Evolutionary conservation across 2,888 invertebrate species (phyloP).

Genomic region (Synergus laeviventris): DNA sequence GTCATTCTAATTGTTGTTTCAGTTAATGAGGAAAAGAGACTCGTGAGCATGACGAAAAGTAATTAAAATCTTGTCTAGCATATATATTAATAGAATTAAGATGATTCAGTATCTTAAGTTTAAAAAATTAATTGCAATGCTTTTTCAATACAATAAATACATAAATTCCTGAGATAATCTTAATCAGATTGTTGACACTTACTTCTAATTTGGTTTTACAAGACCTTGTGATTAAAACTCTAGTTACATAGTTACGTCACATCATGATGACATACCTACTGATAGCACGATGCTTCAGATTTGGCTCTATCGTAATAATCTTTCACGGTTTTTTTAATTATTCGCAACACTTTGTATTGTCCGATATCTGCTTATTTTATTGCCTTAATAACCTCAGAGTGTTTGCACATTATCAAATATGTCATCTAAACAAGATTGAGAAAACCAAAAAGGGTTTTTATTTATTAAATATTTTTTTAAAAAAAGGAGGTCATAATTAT

Average conservation of each 20-base stretch:
- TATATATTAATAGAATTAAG: no score
- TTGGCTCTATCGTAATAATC: neutral
- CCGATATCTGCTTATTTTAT: neutral
- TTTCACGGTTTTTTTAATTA: neutral
- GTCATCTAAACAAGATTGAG: neutral
- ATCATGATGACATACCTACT: neutral
- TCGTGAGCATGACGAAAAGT: constrained; percentile 6
- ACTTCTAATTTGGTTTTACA: constrained; percentile 16
- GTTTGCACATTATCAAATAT: neutral
- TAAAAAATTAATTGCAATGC: neutral
- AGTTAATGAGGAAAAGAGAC: constrained; percentile 27
- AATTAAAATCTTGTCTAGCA: neutral
- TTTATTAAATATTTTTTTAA: neutral
- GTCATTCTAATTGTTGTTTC: constrained; percentile 20
- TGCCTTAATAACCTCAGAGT: neutral
- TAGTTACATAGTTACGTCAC: constrained; percentile 14
- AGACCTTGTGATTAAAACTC: neutral
- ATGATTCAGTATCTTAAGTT: no score
- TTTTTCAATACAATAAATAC: neutral
- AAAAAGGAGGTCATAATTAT: neutral
- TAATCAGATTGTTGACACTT: constrained; percentile 13
- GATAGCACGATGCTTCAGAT: neutral
- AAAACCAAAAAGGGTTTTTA: neutral
- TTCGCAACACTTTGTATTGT: neutral
- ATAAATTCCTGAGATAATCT: neutral